Evolutionary conservation across 2,888 invertebrate species (phyloP).

Genomic region (Catocala fraxini): DNA sequence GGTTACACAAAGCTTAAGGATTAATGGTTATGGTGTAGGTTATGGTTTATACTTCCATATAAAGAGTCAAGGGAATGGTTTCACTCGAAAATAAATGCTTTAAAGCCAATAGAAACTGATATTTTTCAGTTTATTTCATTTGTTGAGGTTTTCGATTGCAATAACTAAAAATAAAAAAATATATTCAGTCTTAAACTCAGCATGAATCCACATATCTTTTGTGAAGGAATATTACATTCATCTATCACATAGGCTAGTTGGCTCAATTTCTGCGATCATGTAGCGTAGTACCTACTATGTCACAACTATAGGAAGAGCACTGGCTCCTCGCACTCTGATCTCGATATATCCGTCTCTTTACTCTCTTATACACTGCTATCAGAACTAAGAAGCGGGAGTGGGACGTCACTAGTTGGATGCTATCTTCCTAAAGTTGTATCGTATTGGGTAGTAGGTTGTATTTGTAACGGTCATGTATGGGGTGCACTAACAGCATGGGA

Average conservation of each 20-base stretch:
- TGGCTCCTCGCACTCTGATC: not conserved
- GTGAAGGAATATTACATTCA: not conserved
- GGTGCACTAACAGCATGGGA: constrained; percentile 90
- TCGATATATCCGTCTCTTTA: not conserved
- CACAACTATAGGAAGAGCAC: constrained; percentile 20
- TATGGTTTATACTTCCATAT: not conserved
- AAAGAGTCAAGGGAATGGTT: constrained; percentile 1
- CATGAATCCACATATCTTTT: too few species aligned
- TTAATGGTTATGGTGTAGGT: not conserved
- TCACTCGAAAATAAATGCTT: not conserved
- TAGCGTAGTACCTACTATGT: constrained; percentile 15
- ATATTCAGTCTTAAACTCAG: too few species aligned
- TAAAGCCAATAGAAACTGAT: too few species aligned
- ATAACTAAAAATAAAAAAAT: too few species aligned
- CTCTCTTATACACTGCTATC: too few species aligned
- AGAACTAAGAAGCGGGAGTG: not conserved
- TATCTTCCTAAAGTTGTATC: constrained; percentile 35
- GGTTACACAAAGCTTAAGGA: not conserved
- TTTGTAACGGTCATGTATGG: constrained; percentile 63
- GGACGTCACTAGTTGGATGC: not conserved
- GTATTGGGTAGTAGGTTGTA: constrained; percentile 22
- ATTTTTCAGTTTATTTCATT: too few species aligned
- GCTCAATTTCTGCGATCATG: constrained; percentile 49
- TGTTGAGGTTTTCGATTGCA: too few species aligned
- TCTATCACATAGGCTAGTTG: constrained; percentile 8